phyloP scores from a whole-genome alignment of 2,113 vertebrate genomes.

The Etheostoma spectabile region DNA sequence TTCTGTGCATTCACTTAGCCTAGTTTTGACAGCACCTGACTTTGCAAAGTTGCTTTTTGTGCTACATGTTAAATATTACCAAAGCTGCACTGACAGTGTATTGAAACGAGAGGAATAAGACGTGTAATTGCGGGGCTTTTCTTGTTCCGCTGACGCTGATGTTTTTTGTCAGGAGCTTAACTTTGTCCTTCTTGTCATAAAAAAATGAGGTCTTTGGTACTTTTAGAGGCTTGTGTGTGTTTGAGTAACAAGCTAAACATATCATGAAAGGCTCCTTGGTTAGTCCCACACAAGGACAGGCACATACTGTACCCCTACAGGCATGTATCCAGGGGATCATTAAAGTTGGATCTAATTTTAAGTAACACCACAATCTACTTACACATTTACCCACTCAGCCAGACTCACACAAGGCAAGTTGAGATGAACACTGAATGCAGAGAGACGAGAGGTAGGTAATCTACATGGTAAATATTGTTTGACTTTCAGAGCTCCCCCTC shows the following conservation, averaged over 20 bases:
- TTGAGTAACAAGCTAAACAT: constrained; percentile 58
- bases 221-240: constrained; percentile 40
- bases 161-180: constrained; percentile 58
- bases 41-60: constrained; percentile 48
- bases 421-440: constrained; percentile 48
- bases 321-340: constrained; percentile 49
- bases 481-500: constrained; percentile 49
- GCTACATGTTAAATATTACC: constrained; percentile 57
- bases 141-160: constrained; percentile 53
- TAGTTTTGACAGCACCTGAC: constrained; percentile 59
- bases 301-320: constrained; percentile 36
- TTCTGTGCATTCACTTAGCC: constrained; percentile 45
- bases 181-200: constrained; percentile 59
- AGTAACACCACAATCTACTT: constrained; percentile 46
- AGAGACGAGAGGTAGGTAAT: constrained; percentile 44
- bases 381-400: constrained; percentile 20
- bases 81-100: constrained; percentile 37
- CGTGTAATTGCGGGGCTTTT: constrained; percentile 40
- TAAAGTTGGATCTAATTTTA: constrained; percentile 61
- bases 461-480: constrained; percentile 57
- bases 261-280: constrained; percentile 27
- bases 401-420: not conserved
- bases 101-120: constrained; percentile 36
- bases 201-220: constrained; percentile 51
- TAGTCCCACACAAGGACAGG: constrained; percentile 20